phyloP scores from a whole-genome alignment of 2,113 vertebrate species.

The Baryphthengus martii region DNA sequence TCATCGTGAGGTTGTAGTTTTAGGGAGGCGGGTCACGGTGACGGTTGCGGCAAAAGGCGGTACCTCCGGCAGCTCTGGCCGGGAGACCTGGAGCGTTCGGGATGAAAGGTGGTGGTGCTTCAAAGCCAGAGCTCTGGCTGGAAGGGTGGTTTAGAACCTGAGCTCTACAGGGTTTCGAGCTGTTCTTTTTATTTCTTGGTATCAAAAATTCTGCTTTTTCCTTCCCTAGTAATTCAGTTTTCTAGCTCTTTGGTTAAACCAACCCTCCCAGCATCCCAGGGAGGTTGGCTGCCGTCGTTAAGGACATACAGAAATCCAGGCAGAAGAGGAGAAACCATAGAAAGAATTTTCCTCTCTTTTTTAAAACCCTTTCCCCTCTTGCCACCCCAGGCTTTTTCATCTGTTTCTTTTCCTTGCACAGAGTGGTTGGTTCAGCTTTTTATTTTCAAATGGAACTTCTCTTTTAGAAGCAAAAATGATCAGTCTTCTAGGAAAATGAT shows the following conservation, averaged over 20 bases:
- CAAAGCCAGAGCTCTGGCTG: not conserved
- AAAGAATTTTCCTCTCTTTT: not conserved
- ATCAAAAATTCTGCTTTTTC: not conserved
- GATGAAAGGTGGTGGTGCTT: rapidly evolving
- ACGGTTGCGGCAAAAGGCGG: not conserved
- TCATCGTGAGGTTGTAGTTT: rapidly evolving
- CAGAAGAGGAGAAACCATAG: not conserved
- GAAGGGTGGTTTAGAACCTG: not conserved
- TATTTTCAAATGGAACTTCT: not conserved
- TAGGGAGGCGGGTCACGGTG: not conserved
- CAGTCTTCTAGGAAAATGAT: not conserved
- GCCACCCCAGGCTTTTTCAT: not conserved
- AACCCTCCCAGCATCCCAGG: not conserved
- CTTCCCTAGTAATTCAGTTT: not conserved
- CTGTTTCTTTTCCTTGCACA: not conserved
- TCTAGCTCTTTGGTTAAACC: not conserved
- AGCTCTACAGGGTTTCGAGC: not conserved
- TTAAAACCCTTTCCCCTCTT: not conserved
- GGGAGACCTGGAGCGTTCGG: rapidly evolving
- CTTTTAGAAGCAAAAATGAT: not conserved
- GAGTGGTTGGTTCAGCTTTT: not conserved
- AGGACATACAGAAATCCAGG: not conserved
- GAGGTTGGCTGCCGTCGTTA: not conserved
- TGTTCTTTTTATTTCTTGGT: not conserved
- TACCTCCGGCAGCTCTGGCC: rapidly evolving